Base-by-base conservation (phyloP, 2,113 vertebrate genomes). In the Stegastes partitus region DNA sequence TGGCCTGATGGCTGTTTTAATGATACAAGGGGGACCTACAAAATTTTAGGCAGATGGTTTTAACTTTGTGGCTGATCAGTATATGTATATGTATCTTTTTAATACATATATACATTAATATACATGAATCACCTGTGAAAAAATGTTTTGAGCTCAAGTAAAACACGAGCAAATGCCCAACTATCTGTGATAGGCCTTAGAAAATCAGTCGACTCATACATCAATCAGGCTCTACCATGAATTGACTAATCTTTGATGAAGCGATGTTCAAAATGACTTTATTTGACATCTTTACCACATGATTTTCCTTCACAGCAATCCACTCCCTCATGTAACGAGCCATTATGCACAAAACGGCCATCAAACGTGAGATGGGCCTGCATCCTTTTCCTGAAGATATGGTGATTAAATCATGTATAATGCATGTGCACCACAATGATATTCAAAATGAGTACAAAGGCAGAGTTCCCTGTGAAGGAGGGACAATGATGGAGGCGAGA, bases 391-490 rank as follows among this genome's bases (percentile, higher is more conserved):
- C 56, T n/a, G 12, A 61, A 82, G 74, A 85, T 75, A 85, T 87
- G 87, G 75, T 90, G 85, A 93, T 92, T 84, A 80, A 87, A 87
- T 86, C 82, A 90, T 90, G 82, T 84, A 86, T 91, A 91, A 90
- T 90, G 84, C 69, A 89, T 90, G 87, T 51, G 67, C 78, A 47
- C 25, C 70, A 75, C 72, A 82, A 77, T 83, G 77, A 87, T 79
- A 79, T 82, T 56, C 75, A 87, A 84, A 84, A 90, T 81, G 82
- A 90, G 83, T 2, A 71, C 56, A 39, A 82, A 79, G 73, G 25
- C 69, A 68, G 67, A 44, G 71, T 55, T 81, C 72, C 84, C 44
- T 3, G 14, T 19, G 37, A 54, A 83, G 61, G 62, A 83, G 0
- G 49, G 71, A 70, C 70, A 85, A 74, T 69, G 70, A 81, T 54